phyloP scores from a whole-genome alignment of 2,113 vertebrate species.

The Myotis davidii region DNA sequence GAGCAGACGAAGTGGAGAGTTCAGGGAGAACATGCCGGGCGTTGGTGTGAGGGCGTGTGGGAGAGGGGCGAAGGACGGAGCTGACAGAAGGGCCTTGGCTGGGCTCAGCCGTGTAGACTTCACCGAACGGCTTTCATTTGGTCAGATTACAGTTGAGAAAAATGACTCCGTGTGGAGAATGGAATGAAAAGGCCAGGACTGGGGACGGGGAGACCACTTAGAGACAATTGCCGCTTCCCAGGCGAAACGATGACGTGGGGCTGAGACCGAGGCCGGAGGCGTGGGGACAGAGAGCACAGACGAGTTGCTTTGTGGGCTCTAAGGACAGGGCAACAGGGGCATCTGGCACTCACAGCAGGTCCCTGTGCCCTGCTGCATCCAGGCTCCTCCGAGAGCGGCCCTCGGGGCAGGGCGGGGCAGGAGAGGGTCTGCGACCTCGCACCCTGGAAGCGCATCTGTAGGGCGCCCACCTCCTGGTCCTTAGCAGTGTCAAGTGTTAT shows the following conservation, averaged over 20 bases:
- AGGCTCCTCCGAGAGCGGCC: too few species aligned
- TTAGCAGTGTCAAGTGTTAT: neutral
- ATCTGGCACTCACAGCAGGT: neutral
- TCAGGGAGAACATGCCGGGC: fast-evolving
- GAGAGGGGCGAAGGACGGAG: neutral
- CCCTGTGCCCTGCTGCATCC: too few species aligned
- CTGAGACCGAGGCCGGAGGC: neutral
- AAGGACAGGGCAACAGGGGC: neutral
- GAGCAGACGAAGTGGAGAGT: neutral
- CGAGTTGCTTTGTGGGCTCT: neutral
- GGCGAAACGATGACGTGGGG: fast-evolving
- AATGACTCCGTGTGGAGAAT: neutral
- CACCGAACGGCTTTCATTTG: neutral
- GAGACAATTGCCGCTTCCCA: fast-evolving
- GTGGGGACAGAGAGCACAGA: neutral
- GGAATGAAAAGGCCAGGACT: neutral
- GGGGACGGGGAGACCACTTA: neutral
- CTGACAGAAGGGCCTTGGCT: neutral
- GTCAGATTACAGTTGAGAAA: neutral
- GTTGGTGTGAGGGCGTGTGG: fast-evolving
- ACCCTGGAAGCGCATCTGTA: neutral
- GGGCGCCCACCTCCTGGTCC: neutral
- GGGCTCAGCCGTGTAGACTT: neutral
- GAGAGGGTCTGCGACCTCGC: neutral
- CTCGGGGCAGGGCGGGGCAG: neutral